Evolutionary conservation across 2,113 vertebrate species (phyloP), one percentile per base, ranked within the genome.

Genomic region (Melospiza georgiana): DNA sequence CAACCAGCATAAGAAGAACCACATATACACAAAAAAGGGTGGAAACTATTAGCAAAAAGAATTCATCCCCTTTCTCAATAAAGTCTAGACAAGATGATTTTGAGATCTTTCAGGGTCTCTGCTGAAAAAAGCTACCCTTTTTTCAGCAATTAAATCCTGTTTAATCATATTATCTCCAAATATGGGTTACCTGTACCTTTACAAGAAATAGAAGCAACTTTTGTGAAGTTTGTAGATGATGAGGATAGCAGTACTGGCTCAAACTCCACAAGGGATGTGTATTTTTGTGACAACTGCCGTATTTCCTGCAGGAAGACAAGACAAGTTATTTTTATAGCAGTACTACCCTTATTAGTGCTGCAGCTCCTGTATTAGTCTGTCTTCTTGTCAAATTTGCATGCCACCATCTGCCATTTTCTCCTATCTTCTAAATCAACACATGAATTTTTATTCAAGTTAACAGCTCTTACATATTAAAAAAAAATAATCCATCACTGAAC

Each of bases 131-230:
- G 57, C 3, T 49, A 77, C 3, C 3, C 18, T 39, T 85, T 93
- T 63, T 63, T 25, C n/a, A 77, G 54, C 46, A 84, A 85, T 35
- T 12, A 35, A 79, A 86, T 30, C 6, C n/a, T 44, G 15, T 83
- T 84, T 68, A 63, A 69, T 30, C 9, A 10, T 27, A 55, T 31
- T 54, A 59, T 78, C 31, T 58, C 3, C 51, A 83, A 52, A 31
- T 33, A 66, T 15, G 75, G 0, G 3, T 30, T 95, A 66, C 35
- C 37, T 31, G 90, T 96, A 99, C 99, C 98, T 99, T 96, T 98
- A 97, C 99, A 99, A 93, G 98, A 95, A 87, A 99, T 93, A 48
- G 98, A 98, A 74, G 99, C 99, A 75, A 99, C 98, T 96, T 98
- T 98, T 71, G 98, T 99, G 80, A 99, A 99, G 97, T 99, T 99